Evolutionary conservation across 2,888 invertebrate species (phyloP), one percentile per base, ranked within the genome.

Genomic region (Phaedon cochleariae): DNA sequence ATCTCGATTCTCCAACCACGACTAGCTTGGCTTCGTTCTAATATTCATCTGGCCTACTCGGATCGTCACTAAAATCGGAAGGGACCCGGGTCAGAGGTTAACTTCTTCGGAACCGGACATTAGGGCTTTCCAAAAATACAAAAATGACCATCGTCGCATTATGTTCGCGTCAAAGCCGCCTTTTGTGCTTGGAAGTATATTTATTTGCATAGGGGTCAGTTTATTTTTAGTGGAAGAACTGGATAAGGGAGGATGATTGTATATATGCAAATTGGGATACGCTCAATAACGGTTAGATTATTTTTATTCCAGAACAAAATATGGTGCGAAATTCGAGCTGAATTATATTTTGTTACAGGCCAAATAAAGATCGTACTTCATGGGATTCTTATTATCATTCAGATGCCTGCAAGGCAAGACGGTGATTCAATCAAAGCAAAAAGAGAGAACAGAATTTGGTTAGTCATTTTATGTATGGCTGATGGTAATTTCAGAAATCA

Each of bases 31-130:
- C 6, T 21, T 29, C 17, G 5, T 17, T 7, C 6, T 15, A 31
- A 26, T 55, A n/a, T 3, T 21, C 15, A 26, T 17, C n/a, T 45
- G 60, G 51, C 0, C 57, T 15, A 51, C 34, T 55, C 2, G 18
- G 9, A 53, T 26, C 26, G 29, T n/a, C 26, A 21, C 18, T 15
- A 26, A 7, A 62, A 53, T 53, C 59, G 57, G 26, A 65, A 53
- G 59, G 62, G 65, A 53, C 46, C 18, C 46, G 77, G 78, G 62
- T 79, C 77, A 79, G 69, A 81, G 80, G 80, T 81, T 77, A 80
- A 79, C 78, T 80, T 77, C 76, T 77, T 76, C 76, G 73, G 75
- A 72, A 76, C 76, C 73, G 79, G 79, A 77, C 80, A 76, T 77
- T 78, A 51, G 61, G 74, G 70, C 64, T 68, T 77, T 74, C 74